Percentiles rank a stretch among this genome's conserved stretches.
phyloP scores from a whole-genome alignment of 2,113 vertebrate genomes.

The Laticauda laticaudata region DNA sequence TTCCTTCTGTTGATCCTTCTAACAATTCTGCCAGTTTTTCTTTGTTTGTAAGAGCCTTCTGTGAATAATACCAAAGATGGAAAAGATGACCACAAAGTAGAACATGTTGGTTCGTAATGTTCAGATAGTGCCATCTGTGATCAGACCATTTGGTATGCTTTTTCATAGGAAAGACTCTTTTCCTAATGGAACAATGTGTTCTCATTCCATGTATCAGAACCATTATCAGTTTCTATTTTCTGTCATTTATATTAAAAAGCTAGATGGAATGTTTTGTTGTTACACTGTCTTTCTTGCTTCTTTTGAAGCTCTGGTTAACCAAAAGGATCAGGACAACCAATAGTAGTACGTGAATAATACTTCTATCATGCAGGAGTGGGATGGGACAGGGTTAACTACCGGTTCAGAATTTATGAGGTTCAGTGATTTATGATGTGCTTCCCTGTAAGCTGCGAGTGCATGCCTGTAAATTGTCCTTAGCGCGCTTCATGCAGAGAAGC shows the following conservation, averaged over 20 bases:
- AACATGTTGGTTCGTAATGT: constrained; percentile 25
- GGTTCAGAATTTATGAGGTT: too few species aligned
- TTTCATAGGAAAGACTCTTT: neutral
- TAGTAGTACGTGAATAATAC: neutral
- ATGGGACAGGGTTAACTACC: too few species aligned
- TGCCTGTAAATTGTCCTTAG: too few species aligned
- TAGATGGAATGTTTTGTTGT: neutral
- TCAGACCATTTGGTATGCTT: constrained; percentile 23
- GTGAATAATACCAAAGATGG: neutral
- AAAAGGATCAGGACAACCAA: neutral
- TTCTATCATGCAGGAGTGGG: neutral
- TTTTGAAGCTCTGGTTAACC: neutral
- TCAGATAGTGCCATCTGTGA: constrained; percentile 15
- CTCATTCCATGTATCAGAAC: constrained; percentile 10
- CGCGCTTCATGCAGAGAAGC: too few species aligned
- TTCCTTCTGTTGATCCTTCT: neutral
- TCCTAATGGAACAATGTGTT: constrained; percentile 15
- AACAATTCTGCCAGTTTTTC: neutral
- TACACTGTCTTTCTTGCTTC: neutral
- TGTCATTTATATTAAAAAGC: neutral
- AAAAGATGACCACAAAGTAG: neutral
- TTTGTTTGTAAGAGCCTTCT: constrained; percentile 4
- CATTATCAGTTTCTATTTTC: neutral
- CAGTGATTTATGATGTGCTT: too few species aligned
- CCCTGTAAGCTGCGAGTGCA: too few species aligned